Conservation (phyloP, 2,797 vertebrate genomes). For the Pampus argenteus region DNA sequence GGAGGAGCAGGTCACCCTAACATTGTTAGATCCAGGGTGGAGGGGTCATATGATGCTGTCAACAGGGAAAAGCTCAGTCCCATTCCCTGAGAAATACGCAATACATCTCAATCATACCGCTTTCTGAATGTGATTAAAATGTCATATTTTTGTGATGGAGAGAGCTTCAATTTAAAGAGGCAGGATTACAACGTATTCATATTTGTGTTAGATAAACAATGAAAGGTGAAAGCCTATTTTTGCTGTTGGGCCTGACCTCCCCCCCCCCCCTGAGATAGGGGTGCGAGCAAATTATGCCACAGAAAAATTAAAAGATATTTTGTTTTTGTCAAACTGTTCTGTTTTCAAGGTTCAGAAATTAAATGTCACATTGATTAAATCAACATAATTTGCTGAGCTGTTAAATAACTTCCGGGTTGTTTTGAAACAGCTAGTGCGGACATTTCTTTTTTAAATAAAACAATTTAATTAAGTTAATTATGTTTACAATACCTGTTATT, state of each 20-base stretch:
- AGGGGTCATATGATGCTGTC: constrained; percentile 34
- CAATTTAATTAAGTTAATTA: not conserved
- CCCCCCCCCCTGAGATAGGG: no score
- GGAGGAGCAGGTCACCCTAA: constrained; percentile 44
- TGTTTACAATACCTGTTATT: not conserved
- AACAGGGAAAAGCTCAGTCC: constrained; percentile 17
- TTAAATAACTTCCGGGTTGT: not conserved
- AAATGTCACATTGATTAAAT: not conserved
- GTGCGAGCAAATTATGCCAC: no score
- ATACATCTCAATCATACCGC: constrained; percentile 25
- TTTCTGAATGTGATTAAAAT: constrained; percentile 35
- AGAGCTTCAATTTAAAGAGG: constrained; percentile 18
- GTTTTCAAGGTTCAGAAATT: not conserved
- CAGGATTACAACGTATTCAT: constrained; percentile 16
- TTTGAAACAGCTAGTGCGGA: not conserved
- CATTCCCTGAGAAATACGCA: constrained; percentile 9
- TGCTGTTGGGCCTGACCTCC: not conserved
- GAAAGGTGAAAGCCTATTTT: not conserved
- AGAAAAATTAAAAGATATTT: not conserved
- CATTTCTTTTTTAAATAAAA: no score
- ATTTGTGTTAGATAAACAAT: not conserved
- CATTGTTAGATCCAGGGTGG: constrained; percentile 14
- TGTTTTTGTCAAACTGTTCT: not conserved
- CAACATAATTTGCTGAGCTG: not conserved
- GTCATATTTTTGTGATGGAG: constrained; percentile 42